A percentile compares a stretch with the other conserved stretches of the same genome.
Conservation (phyloP, 2,888 invertebrate species). For the Koerneria pararmatus region DNA sequence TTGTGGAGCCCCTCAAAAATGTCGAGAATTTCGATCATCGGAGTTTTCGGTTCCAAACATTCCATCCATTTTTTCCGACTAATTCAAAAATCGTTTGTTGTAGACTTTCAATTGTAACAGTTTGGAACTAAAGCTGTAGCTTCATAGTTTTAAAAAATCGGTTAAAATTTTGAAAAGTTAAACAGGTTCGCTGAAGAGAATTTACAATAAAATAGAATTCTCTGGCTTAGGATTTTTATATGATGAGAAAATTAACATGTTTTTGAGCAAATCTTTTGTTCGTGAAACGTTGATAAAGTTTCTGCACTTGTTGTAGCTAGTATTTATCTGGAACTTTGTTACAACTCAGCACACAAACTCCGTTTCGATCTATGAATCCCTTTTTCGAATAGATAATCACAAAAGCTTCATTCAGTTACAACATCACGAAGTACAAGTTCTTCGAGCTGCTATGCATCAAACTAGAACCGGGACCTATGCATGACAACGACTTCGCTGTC, state of each 20-base stretch:
- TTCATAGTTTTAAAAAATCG: background rate
- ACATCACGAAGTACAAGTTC: constrained; percentile 85
- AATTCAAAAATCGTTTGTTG: no score
- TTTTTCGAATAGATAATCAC: constrained; percentile 60
- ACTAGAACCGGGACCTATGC: constrained; percentile 71
- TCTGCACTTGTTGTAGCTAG: no score
- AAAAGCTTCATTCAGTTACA: constrained; percentile 79
- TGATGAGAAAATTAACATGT: no score
- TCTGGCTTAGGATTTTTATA: no score
- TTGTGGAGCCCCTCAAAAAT: constrained; percentile 82
- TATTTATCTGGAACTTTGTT: background rate
- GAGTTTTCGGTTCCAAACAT: constrained; percentile 34
- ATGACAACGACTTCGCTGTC: constrained; percentile 82
- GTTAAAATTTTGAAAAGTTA: background rate
- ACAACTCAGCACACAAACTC: background rate
- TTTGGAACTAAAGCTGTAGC: no score
- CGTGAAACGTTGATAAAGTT: no score
- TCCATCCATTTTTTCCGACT: no score
- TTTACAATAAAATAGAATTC: background rate
- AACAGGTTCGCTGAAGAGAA: background rate
- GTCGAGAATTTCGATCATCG: constrained; percentile 71
- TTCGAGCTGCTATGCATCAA: constrained; percentile 87
- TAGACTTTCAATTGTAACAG: background rate
- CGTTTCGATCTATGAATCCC: background rate
- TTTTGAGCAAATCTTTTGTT: no score